Percentiles rank a stretch among this genome's conserved stretches.
These are phyloP conservation scores for Cherax quadricarinatus DNA, from an alignment of 1,140 invertebrate genomes.

Conservation along the genomic window DNA sequence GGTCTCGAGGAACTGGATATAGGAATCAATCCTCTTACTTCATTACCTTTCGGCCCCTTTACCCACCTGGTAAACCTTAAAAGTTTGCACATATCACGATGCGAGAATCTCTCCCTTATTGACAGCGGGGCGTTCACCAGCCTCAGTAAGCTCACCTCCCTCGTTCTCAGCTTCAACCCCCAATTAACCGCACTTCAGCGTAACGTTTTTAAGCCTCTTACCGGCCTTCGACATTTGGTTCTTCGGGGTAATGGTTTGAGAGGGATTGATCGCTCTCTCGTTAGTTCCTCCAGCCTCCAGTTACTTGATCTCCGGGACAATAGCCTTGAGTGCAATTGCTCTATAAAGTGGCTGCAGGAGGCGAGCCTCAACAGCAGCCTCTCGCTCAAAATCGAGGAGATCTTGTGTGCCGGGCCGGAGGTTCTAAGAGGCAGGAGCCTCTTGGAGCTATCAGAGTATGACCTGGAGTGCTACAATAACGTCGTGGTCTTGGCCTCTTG, in stretches of 20 bases:
- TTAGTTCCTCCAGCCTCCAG: slow-evolving; percentile 62
- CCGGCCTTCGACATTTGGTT: slow-evolving; percentile 57
- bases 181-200: slow-evolving; percentile 58
- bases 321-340: slow-evolving; percentile 69
- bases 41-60: slow-evolving; percentile 56
- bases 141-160: slow-evolving; percentile 56
- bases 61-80: slow-evolving; percentile 59
- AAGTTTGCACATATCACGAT: slow-evolving; percentile 70
- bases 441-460: slow-evolving; percentile 69
- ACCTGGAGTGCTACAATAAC: slow-evolving; percentile 72
- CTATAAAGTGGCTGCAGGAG: slow-evolving; percentile 70
- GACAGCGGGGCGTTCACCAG: slow-evolving; percentile 66
- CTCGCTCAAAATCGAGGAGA: slow-evolving; percentile 71
- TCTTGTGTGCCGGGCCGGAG: slow-evolving; percentile 67
- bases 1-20: slow-evolving; percentile 66
- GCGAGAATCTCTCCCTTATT: slow-evolving; percentile 62
- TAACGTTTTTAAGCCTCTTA: slow-evolving; percentile 65
- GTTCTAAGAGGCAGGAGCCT: slow-evolving; percentile 63
- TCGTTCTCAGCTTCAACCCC: slow-evolving; percentile 70
- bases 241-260: slow-evolving; percentile 69
- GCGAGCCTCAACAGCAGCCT: slow-evolving; percentile 63
- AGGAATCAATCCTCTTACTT: slow-evolving; percentile 66
- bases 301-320: slow-evolving; percentile 71
- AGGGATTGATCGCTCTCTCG: slow-evolving; percentile 63
- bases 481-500: slow-evolving; percentile 68